A percentile compares a stretch with the other conserved stretches of the same genome.
These are phyloP conservation scores for Prochilodus magdalenae DNA, from an alignment of 2,113 vertebrate species.

Conservation along the genomic window DNA sequence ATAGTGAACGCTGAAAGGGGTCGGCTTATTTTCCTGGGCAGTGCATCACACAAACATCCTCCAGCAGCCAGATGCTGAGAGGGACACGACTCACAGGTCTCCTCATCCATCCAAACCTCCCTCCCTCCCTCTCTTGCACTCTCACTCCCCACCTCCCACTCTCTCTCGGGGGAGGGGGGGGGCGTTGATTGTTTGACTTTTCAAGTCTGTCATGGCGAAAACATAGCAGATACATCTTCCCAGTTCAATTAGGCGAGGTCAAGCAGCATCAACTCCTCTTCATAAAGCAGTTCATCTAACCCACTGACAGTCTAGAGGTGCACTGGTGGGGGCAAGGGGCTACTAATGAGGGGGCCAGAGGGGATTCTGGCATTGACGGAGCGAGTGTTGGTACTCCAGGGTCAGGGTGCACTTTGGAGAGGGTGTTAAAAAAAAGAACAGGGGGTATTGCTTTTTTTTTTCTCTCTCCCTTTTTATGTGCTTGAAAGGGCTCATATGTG, in stretches of 20 bases:
- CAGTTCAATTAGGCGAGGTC: slow-evolving; percentile 76
- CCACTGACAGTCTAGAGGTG: slow-evolving; percentile 69
- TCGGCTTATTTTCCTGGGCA: slow-evolving; percentile 57
- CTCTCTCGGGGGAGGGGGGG: slow-evolving; percentile 44
- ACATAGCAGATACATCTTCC: slow-evolving; percentile 71
- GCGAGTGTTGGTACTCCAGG: slow-evolving; percentile 66
- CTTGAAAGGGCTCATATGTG: slow-evolving; percentile 70
- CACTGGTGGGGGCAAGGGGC: slow-evolving; percentile 48
- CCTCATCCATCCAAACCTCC: slow-evolving; percentile 34
- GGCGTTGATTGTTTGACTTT: slow-evolving; percentile 68
- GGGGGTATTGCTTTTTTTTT: neutral
- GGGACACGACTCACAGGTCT: slow-evolving; percentile 37
- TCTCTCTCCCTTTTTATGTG: slow-evolving; percentile 73
- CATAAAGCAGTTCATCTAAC: slow-evolving; percentile 79
- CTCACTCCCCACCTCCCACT: slow-evolving; percentile 41
- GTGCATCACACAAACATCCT: slow-evolving; percentile 48
- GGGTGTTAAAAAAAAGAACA: slow-evolving; percentile 63
- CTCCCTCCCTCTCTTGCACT: slow-evolving; percentile 40
- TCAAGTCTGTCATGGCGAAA: slow-evolving; percentile 66
- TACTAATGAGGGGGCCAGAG: slow-evolving; percentile 75
- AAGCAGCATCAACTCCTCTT: slow-evolving; percentile 69
- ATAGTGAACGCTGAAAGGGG: slow-evolving; percentile 62
- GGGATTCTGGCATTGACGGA: slow-evolving; percentile 65
- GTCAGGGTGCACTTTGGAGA: slow-evolving; percentile 57
- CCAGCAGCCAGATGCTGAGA: slow-evolving; percentile 37